These are phyloP conservation scores for Brenthis ino DNA, from an alignment of 2,888 invertebrate species.

Conservation along the genomic window DNA sequence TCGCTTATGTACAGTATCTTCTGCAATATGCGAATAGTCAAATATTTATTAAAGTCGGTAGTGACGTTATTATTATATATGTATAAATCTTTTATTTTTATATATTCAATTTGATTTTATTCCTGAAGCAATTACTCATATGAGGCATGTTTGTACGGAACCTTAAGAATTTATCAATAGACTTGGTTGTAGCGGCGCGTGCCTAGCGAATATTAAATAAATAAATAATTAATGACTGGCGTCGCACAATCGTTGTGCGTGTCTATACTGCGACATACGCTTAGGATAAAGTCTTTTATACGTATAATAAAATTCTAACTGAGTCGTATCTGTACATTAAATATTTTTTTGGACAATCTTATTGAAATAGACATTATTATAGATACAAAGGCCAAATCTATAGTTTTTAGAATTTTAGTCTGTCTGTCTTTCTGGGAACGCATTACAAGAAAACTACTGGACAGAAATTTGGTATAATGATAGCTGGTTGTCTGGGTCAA, in stretches of 20 bases:
- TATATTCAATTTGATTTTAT: neutral
- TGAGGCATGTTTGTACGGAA: slow-evolving; percentile 9
- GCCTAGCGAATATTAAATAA: slow-evolving; percentile 30
- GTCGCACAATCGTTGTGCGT: slow-evolving; percentile 19
- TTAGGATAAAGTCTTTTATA: neutral
- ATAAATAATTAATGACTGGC: slow-evolving; percentile 28
- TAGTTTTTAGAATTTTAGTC: too few relatives aligned
- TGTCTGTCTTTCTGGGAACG: too few relatives aligned
- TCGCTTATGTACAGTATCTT: too few relatives aligned
- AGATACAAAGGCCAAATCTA: too few relatives aligned
- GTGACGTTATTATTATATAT: neutral
- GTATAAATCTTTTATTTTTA: neutral
- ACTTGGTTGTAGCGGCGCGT: slow-evolving; percentile 25
- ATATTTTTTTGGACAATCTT: too few relatives aligned
- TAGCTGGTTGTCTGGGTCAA: too few relatives aligned
- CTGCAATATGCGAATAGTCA: too few relatives aligned
- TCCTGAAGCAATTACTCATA: slow-evolving; percentile 2
- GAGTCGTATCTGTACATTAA: too few relatives aligned
- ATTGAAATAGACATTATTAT: too few relatives aligned
- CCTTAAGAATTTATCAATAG: slow-evolving; percentile 19
- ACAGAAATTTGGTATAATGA: too few relatives aligned
- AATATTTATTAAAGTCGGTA: neutral
- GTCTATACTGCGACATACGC: slow-evolving; percentile 22
- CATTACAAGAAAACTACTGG: too few relatives aligned
- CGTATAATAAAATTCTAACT: too few relatives aligned